Evolutionary conservation across 2,797 vertebrate genomes (phyloP), one percentile per base, ranked within the genome.

Genomic region (Neosilurus hyrtlii): DNA sequence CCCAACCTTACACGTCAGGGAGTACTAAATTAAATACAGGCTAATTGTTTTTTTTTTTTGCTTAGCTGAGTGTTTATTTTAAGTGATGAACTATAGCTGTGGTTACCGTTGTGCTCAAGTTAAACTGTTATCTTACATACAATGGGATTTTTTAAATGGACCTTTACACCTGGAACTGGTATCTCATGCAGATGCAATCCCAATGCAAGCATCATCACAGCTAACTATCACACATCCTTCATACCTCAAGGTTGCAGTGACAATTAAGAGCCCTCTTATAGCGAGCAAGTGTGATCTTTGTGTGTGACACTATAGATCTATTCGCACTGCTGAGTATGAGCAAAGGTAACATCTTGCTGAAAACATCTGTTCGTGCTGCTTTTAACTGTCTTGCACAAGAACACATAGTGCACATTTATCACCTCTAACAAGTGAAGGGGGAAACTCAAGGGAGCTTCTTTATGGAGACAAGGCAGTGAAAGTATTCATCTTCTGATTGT

Each of bases 391-490:
- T 82, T 80, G 81, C 71, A 87, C 43, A 61, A 79, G 72, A 86
- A 79, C 76, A 78, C 73, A 57, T 78, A 86, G 57, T 78, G 65
- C 83, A 66, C 85, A 86, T 89, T 84, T 54, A 86, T 89, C 85
- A 86, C 68, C 67, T 66, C 63, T 43, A 63, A 70, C 72, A 66
- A 75, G 63, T 63, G 26, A 71, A 71, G 51, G 65, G 74, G 77
- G 57, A 7, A 73, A 56, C 83, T 79, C 72, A n/a, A 79, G 85
- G 73, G 86, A 87, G 63, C 52, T 75, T 75, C 54, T 85, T 73
- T 81, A 63, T 84, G 75, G 61, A 83, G 70, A 9, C 59, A 80
- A 57, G 82, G 43, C 57, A 86, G 78, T 75, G 52, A 85, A 65
- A 83, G 52, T 84, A 77, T 71, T 63, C 57, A 75, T 86, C 82